A percentile compares a stretch with the other conserved stretches of the same genome.
Conservation (phyloP, 1,140 invertebrate species). For the Ceratina japonica region DNA sequence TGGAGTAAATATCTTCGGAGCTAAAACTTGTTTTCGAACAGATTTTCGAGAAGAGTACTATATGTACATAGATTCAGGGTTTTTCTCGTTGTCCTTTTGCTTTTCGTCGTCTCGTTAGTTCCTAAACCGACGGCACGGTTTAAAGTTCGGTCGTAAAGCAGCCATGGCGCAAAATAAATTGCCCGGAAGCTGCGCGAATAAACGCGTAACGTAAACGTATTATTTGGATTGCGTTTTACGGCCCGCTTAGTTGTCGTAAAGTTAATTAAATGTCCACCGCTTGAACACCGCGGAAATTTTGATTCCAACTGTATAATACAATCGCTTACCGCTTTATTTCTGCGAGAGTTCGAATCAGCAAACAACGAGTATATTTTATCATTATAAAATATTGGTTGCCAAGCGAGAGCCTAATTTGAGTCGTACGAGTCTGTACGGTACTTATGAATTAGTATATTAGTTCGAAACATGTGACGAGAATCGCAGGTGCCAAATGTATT, state of each 20-base stretch:
- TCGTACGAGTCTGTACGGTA: no score
- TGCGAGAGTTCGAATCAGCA: no score
- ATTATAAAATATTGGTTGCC: no score
- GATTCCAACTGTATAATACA: no score
- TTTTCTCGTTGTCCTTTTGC: not conserved
- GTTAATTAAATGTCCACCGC: not conserved
- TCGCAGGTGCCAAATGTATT: constrained; percentile 1
- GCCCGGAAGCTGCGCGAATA: not conserved
- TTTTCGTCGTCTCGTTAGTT: not conserved
- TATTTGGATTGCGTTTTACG: not conserved
- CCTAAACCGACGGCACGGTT: not conserved
- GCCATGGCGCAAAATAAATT: not conserved
- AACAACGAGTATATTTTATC: no score
- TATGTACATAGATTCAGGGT: not conserved
- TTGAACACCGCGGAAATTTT: no score
- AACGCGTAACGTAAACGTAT: constrained; percentile 5
- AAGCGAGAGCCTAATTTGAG: not conserved
- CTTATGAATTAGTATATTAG: no score
- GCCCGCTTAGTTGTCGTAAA: not conserved
- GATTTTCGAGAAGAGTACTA: not conserved
- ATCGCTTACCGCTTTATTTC: not conserved
- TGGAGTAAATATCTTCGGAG: no score
- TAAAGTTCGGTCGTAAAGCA: constrained; percentile 6
- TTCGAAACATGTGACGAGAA: not conserved
- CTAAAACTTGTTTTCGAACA: no score